Evolutionary conservation across 2,888 invertebrate genomes (phyloP), one percentile per base, ranked within the genome.

Genomic region (Stenoptilia bipunctidactyla): DNA sequence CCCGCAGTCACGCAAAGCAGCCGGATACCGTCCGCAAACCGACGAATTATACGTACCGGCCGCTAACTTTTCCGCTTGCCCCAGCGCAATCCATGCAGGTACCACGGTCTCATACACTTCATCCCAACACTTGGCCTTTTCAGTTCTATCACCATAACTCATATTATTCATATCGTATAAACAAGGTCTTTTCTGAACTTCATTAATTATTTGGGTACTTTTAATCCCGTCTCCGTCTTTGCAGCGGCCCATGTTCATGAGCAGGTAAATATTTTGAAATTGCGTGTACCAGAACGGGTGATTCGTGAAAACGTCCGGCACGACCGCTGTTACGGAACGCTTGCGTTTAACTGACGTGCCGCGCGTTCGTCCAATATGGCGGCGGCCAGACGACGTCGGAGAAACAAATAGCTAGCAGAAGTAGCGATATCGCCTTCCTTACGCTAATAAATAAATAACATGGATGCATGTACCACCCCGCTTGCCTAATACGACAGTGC

Each of bases 331-430:
- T 3, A 8, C 3, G 58, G 68, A 64, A 56, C 53, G 76, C 57
- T 72, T 74, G 80, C 76, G 79, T 65, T 56, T 72, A 70, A 82
- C 80, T 79, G 80, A 68, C 79, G 71, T 61, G 66, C 51, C 52
- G 46, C 56, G 20, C 1, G 15, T 10, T 8, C 20, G 20, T 13
- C 27, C 55, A 77, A 77, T 55, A 79, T 79, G 79, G 79, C 79
- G 51, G 70, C 58, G 50, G 49, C 55, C 46, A 64, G 55, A n/a
- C 37, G 37, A 40, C 39, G 56, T n/a, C 64, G 61, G 61, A 56
- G 58, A 65, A 70, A 66, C 67, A 57, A 65, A 68, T 74, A 74
- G 70, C 70, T 76, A 10, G 70, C 56, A 20, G 67, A 71, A 55
- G 48, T 47, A 51, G 64, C 65, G 67, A 72, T 75, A 76, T 72